Evolutionary conservation across 2,888 invertebrate species (phyloP), one percentile per base, ranked within the genome.

Genomic region (Resseliella maxima): DNA sequence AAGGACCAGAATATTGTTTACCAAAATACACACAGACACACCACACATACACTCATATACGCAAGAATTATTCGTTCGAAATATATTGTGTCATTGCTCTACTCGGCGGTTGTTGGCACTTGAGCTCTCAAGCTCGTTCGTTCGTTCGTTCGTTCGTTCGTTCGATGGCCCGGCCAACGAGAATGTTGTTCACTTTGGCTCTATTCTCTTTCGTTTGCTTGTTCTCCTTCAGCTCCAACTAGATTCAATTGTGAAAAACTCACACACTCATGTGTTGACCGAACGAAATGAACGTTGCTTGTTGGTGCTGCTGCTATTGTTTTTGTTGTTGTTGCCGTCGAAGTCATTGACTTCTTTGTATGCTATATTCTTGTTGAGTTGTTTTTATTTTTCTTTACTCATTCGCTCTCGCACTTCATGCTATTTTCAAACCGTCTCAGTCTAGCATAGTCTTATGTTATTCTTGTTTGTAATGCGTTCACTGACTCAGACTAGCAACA

Each of bases 81-180:
- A n/a, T n/a, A 18, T 72, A 59, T 31, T 72, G 72, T 72, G 72
- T 31, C n/a, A n/a, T 59, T 72, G 72, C 35, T 72, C 72, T 72
- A 72, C 72, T 72, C 72, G 35, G 72, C 72, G 72, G 72, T 72
- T 72, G 72, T 72, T 72, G 72, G 10, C 72, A 72, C 72, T 72
- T 59, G 59, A 59, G 59, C 24, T 59, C 24, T 24, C 27, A 2
- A 5, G n/a, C 59, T 50, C 46, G 46, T 50, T 6, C 46, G 46
- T 18, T 50, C 46, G 41, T 8, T 50, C 41, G 41, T 8, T 8
- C 12, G 41, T 41, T 41, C n/a, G 12, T 12, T 50, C 24, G 72
- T 72, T 72, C 72, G 72, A 72, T 72, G 72, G 72, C 72, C 72
- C 59, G 59, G 59, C 59, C 72, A 72, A 72, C 72, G 72, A 72